Conservation (phyloP, 1,140 invertebrate species). For the Achatina immaculata region DNA sequence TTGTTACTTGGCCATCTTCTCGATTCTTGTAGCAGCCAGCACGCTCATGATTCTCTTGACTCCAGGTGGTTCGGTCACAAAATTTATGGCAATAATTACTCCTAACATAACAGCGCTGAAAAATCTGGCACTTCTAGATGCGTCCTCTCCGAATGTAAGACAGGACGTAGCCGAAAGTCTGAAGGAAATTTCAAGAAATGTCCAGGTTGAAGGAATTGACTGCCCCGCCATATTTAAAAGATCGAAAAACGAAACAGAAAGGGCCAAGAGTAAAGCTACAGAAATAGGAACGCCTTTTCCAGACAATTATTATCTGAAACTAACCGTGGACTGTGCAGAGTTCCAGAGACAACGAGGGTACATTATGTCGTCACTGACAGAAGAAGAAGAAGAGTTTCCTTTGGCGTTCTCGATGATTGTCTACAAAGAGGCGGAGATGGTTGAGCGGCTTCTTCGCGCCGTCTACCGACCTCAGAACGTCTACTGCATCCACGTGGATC, state of each 20-base stretch:
- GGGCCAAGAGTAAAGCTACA: neutral
- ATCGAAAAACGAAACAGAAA: neutral
- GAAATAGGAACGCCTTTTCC: neutral
- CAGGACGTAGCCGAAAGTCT: too few relatives aligned
- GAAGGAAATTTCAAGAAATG: too few relatives aligned
- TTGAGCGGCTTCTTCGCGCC: conserved; percentile 56
- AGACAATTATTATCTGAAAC: neutral
- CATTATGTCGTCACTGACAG: conserved; percentile 2
- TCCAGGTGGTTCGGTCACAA: too few relatives aligned
- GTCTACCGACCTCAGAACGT: conserved; percentile 67
- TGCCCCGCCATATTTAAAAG: neutral
- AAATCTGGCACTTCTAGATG: too few relatives aligned
- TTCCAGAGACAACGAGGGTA: neutral
- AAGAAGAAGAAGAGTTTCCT: conserved; percentile 50
- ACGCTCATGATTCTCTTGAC: too few relatives aligned
- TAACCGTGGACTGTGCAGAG: neutral
- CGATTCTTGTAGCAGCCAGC: too few relatives aligned
- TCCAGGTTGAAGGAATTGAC: neutral
- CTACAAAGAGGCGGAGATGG: conserved; percentile 53
- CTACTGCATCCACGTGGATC: conserved; percentile 68
- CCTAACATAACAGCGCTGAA: too few relatives aligned
- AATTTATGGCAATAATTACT: too few relatives aligned
- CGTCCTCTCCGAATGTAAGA: too few relatives aligned
- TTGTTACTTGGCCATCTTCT: too few relatives aligned
- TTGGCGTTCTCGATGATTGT: conserved; percentile 62